Base-by-base conservation (phyloP, 2,888 invertebrate genomes). In the Dasysyrphus albostriatus region DNA sequence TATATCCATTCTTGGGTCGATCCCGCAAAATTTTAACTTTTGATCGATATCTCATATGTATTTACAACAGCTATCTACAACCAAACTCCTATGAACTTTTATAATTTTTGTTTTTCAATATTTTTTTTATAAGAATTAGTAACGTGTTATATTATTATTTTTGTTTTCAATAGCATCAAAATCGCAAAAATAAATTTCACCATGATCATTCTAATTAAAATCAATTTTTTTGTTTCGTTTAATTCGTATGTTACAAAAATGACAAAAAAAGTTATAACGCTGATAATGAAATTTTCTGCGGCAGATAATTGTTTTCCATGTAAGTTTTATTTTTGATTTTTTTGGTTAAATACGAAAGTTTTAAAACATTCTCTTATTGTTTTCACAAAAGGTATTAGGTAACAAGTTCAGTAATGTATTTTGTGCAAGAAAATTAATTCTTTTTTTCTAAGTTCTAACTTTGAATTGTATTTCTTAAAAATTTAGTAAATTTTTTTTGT, bases 261-360 rank as follows among this genome's bases (percentile, higher is more conserved):
- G 58, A 65, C 42, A 69, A 79, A 81, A 61, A 88, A 89, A 92
- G 92, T 91, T 90, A 89, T 92, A 90, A 90, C 91, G 92, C 90
- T 92, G 91, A 91, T 91, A 89, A 90, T 90, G 88, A 92, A 92
- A 90, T 90, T 91, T 89, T 90, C 90, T 89, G 90, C 90, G 89
- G 92, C 92, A 89, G 93, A 93, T 90, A 92, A 93, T 91, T 93
- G 93, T 90, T 92, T 92, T 90, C 93, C 92, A 92, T 90, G 93
- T 93, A 93, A 93, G 93, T 93, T 91, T 90, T 88, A 88, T 77
- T 88, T 85, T 74, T 79, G 59, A 83, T 61, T 75, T 83, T n/a
- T 74, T 70, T 69, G 49, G 56, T 77, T 67, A 67, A 39, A 42
- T 59, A 56, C 29, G 56, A n/a, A 77, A 67, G 56, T 74, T 70